Evolutionary conservation across 1,140 invertebrate species (phyloP).

Genomic region (Plectus sambesii): DNA sequence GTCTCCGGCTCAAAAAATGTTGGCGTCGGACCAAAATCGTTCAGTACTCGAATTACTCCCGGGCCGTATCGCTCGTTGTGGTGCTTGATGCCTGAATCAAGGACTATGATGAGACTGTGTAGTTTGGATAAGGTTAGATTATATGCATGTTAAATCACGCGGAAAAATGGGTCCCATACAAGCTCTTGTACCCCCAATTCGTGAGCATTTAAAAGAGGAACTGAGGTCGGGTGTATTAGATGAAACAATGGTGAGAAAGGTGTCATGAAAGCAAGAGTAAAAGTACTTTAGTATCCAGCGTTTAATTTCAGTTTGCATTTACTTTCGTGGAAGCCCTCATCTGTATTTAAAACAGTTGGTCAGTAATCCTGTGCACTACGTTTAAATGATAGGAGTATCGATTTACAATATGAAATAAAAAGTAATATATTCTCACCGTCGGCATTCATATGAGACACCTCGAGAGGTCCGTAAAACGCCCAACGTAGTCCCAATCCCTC

Average conservation of each 20-base stretch:
- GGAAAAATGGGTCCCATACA: no score
- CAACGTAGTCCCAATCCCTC: slow-evolving; percentile 87
- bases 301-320: no score
- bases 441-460: slow-evolving; percentile 87
- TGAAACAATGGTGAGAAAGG: no score
- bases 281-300: no score
- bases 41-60: slow-evolving; percentile 9
- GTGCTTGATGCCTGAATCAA: slow-evolving; percentile 7
- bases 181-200: no score
- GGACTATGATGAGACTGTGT: background rate
- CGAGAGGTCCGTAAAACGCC: slow-evolving; percentile 80
- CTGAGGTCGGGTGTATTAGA: no score
- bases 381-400: background rate
- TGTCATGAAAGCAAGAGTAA: no score
- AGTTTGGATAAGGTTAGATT: no score
- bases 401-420: slow-evolving; percentile 5
- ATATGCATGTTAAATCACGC: no score
- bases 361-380: background rate
- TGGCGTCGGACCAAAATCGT: slow-evolving; percentile 13
- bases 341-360: background rate
- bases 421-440: slow-evolving; percentile 55
- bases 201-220: no score
- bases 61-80: slow-evolving; percentile 9
- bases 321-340: background rate
- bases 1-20: slow-evolving; percentile 14